Evolutionary conservation across 2,113 vertebrate genomes (phyloP).

Genomic region (Semicossyphus pulcher): DNA sequence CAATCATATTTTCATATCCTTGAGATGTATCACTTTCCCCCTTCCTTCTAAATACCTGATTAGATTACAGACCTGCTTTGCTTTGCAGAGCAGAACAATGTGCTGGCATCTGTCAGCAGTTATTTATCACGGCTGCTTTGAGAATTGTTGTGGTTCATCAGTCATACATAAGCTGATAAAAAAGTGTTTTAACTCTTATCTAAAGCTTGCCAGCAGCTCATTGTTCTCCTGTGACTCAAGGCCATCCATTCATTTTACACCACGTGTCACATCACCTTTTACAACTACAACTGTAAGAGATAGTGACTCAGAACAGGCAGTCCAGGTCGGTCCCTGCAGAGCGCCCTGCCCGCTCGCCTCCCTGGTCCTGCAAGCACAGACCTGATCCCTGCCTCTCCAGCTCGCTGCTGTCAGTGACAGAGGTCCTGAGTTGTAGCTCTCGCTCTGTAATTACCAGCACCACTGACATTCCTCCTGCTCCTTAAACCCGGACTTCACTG

Average conservation of each 20-base stretch:
- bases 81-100: not conserved
- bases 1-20: conserved; percentile 33
- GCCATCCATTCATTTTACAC: not conserved
- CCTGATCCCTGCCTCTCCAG: conserved; percentile 58
- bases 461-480: conserved; percentile 76
- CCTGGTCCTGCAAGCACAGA: conserved; percentile 51
- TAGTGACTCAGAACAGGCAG: conserved; percentile 10
- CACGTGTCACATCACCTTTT: conserved; percentile 5
- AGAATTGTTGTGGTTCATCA: not conserved
- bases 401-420: conserved; percentile 48
- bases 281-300: not conserved
- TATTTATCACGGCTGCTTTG: not conserved
- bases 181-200: not conserved
- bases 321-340: conserved; percentile 2
- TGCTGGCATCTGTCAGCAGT: not conserved
- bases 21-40: not conserved
- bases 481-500: conserved; percentile 59
- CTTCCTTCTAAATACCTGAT: conserved; percentile 11
- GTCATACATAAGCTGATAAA: not conserved
- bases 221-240: not conserved
- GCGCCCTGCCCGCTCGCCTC: conserved; percentile 2
- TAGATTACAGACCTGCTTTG: conserved; percentile 11
- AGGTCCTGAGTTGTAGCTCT: conserved; percentile 44
- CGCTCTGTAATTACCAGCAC: conserved; percentile 77
- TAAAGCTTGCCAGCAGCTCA: not conserved